A percentile compares a stretch with the other conserved stretches of the same genome.
Conservation (phyloP, 2,113 vertebrate species). For the Sinocyclocheilus anshuiensis region DNA sequence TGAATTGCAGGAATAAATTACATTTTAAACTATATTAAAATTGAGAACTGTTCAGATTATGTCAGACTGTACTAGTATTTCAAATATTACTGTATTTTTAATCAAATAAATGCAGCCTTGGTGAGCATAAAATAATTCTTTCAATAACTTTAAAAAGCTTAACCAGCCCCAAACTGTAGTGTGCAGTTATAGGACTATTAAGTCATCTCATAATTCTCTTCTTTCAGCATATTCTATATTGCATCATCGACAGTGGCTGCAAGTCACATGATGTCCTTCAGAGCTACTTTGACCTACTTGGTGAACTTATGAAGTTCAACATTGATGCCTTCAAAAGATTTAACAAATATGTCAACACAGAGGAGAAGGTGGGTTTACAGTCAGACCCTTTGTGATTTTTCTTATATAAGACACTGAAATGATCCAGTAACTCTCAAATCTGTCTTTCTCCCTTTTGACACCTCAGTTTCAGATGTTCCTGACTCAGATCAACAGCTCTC, state of each 20-base stretch:
- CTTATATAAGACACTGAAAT: no score
- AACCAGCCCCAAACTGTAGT: not conserved
- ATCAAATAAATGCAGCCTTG: not conserved
- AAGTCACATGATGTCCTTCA: slow-evolving; percentile 95
- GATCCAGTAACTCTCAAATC: not conserved
- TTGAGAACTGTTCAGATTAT: no score
- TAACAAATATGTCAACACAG: slow-evolving; percentile 97
- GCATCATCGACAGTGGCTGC: slow-evolving; percentile 98
- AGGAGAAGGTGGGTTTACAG: slow-evolving; percentile 84
- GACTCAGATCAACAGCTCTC: slow-evolving; percentile 95
- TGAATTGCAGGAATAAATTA: not conserved
- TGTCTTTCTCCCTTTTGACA: not conserved
- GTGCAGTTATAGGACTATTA: not conserved
- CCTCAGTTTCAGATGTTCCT: slow-evolving; percentile 94
- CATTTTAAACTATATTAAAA: not conserved
- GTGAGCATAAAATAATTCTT: not conserved
- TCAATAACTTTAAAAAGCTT: not conserved
- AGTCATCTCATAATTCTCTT: not conserved
- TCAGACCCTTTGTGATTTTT: not conserved
- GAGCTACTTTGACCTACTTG: slow-evolving; percentile 98
- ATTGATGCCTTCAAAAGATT: slow-evolving; percentile 98
- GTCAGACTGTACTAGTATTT: not conserved
- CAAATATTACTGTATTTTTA: not conserved
- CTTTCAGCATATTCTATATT: slow-evolving; percentile 94
- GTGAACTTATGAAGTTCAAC: slow-evolving; percentile 99